Percentiles rank a stretch among this genome's conserved stretches.
These are phyloP conservation scores for Athene noctua DNA, from an alignment of 2,113 vertebrate genomes.

Conservation along the genomic window DNA sequence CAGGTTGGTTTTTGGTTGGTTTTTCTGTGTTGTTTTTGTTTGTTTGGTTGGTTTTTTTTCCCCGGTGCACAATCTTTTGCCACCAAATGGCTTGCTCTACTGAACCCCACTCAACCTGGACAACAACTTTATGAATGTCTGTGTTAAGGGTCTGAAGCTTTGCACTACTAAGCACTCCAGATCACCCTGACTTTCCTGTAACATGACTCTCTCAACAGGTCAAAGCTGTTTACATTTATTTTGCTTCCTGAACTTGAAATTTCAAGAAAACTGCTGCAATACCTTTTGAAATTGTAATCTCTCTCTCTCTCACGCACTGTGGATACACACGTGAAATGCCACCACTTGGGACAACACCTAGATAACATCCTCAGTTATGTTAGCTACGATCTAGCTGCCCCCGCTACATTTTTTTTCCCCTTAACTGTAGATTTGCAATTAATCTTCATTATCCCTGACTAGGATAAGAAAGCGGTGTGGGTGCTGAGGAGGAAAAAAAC, in stretches of 20 bases:
- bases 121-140: background rate
- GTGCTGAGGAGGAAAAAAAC: background rate
- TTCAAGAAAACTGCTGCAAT: background rate
- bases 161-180: background rate
- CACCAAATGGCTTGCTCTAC: background rate
- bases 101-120: background rate
- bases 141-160: background rate
- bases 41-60: background rate
- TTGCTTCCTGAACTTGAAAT: background rate
- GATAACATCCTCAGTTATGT: background rate
- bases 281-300: background rate
- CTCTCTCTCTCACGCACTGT: background rate
- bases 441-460: background rate
- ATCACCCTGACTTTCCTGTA: background rate
- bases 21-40: background rate
- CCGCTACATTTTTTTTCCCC: background rate
- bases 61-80: background rate
- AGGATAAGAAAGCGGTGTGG: background rate
- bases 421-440: background rate
- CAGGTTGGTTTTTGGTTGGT: too few species aligned
- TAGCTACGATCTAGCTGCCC: background rate
- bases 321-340: background rate
- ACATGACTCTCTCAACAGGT: rapidly evolving
- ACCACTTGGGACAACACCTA: background rate
- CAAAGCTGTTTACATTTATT: background rate